A percentile compares a stretch with the other conserved stretches of the same genome.
phyloP scores from a whole-genome alignment of 2,888 invertebrate species.

The Nesidiocoris tenuis region DNA sequence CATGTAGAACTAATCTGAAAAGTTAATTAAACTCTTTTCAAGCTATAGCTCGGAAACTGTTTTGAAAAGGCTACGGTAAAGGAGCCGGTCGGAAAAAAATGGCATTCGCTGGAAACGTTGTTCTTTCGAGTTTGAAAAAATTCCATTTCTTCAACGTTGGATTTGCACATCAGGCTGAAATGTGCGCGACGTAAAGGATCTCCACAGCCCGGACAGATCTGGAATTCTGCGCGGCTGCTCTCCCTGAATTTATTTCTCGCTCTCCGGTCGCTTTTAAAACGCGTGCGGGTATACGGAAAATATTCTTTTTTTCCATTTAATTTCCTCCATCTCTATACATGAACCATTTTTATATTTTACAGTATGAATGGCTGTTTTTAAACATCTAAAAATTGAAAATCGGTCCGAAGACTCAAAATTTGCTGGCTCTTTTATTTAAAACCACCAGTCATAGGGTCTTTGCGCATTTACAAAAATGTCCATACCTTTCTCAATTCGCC shows the following conservation, averaged over 20 bases:
- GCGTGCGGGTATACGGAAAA: neutral
- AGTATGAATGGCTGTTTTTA: no score
- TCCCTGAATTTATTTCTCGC: neutral
- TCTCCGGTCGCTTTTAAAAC: neutral
- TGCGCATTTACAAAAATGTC: no score
- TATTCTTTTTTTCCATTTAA: no score
- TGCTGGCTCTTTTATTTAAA: no score
- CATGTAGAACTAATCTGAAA: neutral
- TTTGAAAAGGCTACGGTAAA: neutral
- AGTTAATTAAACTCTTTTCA: neutral
- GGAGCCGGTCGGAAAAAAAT: neutral
- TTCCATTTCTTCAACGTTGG: neutral
- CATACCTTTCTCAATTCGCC: no score
- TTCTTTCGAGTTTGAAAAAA: neutral
- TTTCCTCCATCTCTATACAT: no score
- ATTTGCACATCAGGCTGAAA: neutral
- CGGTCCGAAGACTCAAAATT: no score
- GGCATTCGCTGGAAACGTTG: neutral
- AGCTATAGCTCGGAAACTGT: neutral
- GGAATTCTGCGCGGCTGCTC: neutral
- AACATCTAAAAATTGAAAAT: no score
- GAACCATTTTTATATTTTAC: no score
- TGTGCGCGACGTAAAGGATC: neutral
- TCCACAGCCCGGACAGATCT: no score
- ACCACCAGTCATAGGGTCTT: no score